Base-by-base conservation (phyloP, 2,797 vertebrate genomes). In the Lepidocolaptes lacrymiger region DNA sequence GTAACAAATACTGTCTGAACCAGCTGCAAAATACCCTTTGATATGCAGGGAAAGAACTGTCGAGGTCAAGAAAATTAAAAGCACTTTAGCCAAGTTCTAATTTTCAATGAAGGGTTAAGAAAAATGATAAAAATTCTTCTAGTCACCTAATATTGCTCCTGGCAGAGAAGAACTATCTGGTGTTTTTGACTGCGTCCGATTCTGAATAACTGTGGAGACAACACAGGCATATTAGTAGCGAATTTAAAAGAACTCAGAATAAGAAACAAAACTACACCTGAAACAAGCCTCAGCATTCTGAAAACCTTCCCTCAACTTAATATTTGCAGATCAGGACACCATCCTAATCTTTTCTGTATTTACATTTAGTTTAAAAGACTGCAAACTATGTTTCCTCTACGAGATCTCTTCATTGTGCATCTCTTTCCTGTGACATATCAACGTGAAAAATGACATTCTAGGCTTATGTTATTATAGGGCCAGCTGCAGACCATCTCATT, bases 131-230 rank as follows among this genome's bases (percentile, higher is more conserved):
- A 82, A 82, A 8, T 28, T 43, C 26, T 92, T 82, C 12, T 32
- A 95, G 79, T 98, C 95, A 98, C 98, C 97, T 94, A 98, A 78
- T 95, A 98, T 98, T 49, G 97, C 96, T 97, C 97, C 98, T 94
- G 98, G 97, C 48, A 97, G 76, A 32, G 97, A 97, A 92, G 95
- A 94, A 68, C 76, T 97, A n/a, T 97, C 96, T 46, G 97, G 75
- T 41, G 96, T 84, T 95, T 98, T 98, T 68, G 96, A 63, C 49
- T 97, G 97, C 0, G 97, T 97, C 68, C 94, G 97, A 89, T 98
- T 98, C 93, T 98, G 98, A 97, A 98, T 97, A 93, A 98, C 98
- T 98, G 97, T 93, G 77, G 85, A 97, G 90, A 96, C 13, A 97
- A 56, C 24, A 93, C 13, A 77, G 62, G 10, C 7, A 32, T 32